Conservation (phyloP, 2,888 invertebrate species). For the Troides aeacus region DNA sequence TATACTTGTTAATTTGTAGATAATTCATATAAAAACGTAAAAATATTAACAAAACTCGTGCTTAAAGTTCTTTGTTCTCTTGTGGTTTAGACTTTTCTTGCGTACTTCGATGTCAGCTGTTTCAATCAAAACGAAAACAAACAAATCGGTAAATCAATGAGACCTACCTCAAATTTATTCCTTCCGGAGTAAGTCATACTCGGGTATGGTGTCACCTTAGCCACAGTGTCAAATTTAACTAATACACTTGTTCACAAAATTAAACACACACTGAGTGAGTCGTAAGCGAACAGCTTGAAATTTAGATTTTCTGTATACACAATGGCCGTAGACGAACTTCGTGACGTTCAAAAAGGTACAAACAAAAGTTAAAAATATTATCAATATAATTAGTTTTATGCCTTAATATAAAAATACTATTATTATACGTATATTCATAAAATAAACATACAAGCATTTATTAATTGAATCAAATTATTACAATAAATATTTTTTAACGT, state of each 20-base stretch:
- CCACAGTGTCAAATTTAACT: slow-evolving; percentile 67
- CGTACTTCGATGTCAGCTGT: slow-evolving; percentile 79
- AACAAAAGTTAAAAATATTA: neutral
- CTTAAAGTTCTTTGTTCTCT: slow-evolving; percentile 10
- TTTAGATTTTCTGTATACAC: slow-evolving; percentile 43
- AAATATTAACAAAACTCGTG: neutral
- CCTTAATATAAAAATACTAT: neutral
- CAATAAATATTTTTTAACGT: neutral
- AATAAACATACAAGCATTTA: neutral
- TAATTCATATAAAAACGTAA: neutral
- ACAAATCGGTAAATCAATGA: slow-evolving; percentile 36
- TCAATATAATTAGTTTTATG: neutral
- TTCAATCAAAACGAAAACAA: slow-evolving; percentile 73
- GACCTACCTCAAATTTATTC: slow-evolving; percentile 83
- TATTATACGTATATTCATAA: too few species aligned
- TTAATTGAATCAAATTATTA: neutral
- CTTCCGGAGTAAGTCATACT: slow-evolving; percentile 83
- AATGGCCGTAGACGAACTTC: slow-evolving; percentile 26
- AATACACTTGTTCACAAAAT: slow-evolving; percentile 21
- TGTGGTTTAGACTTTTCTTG: slow-evolving; percentile 9
- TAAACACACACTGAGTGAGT: slow-evolving; percentile 42
- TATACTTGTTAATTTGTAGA: neutral
- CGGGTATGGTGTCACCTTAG: slow-evolving; percentile 75
- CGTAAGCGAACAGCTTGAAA: slow-evolving; percentile 58
- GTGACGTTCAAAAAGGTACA: slow-evolving; percentile 20